Percentiles rank a stretch among this genome's conserved stretches.
Conservation (phyloP, 2,113 vertebrate species). For the Leptobrachium ailaonicum region DNA sequence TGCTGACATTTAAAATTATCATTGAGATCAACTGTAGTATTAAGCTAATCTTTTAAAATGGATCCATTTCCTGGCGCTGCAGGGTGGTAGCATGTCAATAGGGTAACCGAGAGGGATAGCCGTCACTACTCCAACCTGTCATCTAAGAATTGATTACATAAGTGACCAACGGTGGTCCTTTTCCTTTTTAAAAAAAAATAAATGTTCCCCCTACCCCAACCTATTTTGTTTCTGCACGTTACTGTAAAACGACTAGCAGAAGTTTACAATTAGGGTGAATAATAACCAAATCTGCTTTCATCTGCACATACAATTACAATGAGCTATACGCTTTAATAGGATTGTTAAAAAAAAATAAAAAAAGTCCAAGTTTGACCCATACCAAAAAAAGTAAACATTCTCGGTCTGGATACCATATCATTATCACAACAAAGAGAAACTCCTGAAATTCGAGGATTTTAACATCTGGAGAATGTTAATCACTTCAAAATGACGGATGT, state of each 20-base stretch:
- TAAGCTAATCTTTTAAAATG: conserved; percentile 45
- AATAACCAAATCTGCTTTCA: conserved; percentile 83
- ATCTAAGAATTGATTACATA: conserved; percentile 75
- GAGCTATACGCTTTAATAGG: conserved; percentile 74
- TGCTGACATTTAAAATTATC: conserved; percentile 66
- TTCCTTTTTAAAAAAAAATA: conserved; percentile 67
- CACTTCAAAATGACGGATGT: conserved; percentile 87
- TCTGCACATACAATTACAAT: conserved; percentile 81
- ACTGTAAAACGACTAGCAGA: conserved; percentile 80
- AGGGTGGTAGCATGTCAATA: conserved; percentile 70
- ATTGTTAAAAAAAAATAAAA: conserved; percentile 71
- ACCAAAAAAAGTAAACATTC: conserved; percentile 85
- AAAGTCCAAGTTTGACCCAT: conserved; percentile 80
- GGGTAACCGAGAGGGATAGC: conserved; percentile 64
- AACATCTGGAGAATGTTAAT: conserved; percentile 90
- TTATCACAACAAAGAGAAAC: conserved; percentile 89
- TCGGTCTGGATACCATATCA: conserved; percentile 84
- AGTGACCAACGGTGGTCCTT: conserved; percentile 78
- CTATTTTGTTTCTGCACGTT: conserved; percentile 72
- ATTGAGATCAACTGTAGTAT: conserved; percentile 57
- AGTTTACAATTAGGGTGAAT: conserved; percentile 84
- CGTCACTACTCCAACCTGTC: conserved; percentile 70
- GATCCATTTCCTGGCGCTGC: conserved; percentile 37
- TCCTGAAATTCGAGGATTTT: conserved; percentile 84
- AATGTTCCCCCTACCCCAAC: conserved; percentile 59